Evolutionary conservation across 2,888 invertebrate species (phyloP).

Genomic region (Drosophila prolongata): DNA sequence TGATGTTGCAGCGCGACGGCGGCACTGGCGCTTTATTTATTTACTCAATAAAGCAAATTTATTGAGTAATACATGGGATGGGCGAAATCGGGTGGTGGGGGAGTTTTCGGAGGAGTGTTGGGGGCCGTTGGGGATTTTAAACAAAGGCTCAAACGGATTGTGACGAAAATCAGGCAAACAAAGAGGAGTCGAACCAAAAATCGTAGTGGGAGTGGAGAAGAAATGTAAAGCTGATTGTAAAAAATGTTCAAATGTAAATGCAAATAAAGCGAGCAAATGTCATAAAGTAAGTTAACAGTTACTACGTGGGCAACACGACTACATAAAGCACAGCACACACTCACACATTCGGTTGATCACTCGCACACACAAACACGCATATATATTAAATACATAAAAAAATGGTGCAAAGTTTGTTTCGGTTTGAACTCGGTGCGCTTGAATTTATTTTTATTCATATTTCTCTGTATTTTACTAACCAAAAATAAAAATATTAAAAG

Average conservation of each 20-base stretch:
- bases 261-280: constrained; percentile 70
- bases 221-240: constrained; percentile 29
- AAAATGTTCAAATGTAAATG: constrained; percentile 60
- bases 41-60: constrained; percentile 77
- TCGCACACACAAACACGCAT: constrained; percentile 17
- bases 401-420: constrained; percentile 83
- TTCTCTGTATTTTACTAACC: constrained; percentile 29
- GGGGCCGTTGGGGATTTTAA: constrained; percentile 1
- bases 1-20: constrained; percentile 46
- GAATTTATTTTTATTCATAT: constrained; percentile 66
- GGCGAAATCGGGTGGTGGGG: constrained; percentile 4
- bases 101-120: background rate
- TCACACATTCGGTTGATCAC: constrained; percentile 13
- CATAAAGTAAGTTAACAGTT: constrained; percentile 66
- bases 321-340: constrained; percentile 26
- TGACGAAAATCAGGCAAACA: constrained; percentile 30
- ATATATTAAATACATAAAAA: constrained; percentile 29
- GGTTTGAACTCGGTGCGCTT: constrained; percentile 83
- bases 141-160: constrained; percentile 45
- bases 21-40: constrained; percentile 64
- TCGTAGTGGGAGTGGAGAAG: background rate
- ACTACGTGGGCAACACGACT: constrained; percentile 30
- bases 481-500: constrained; percentile 26
- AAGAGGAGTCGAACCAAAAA: constrained; percentile 1
- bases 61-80: constrained; percentile 59